Base-by-base conservation (phyloP, 1,140 invertebrate species). In the Leucophenga varia region DNA sequence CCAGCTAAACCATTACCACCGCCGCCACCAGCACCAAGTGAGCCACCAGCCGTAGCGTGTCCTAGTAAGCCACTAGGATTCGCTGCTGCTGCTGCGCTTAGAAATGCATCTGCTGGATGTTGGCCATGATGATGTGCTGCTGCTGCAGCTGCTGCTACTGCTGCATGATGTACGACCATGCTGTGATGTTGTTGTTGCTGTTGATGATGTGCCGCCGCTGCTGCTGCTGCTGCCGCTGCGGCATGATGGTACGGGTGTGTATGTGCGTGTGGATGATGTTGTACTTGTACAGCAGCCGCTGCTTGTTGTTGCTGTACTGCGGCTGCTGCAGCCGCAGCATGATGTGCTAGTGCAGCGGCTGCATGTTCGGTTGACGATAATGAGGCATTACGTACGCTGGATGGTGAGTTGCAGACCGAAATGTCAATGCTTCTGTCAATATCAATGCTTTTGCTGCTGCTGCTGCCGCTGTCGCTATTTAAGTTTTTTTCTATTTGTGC, bases 241-340 rank as follows among this genome's bases (percentile, higher is more conserved):
- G 60, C 61, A 49, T 68, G 67, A n/a, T 67, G 64, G 43, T 67
- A 64, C 64, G 48, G 68, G 7, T 4, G 64, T 57, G 20, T 55
- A 54, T 61, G 47, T 16, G 34, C 9, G 10, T 44, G 28, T 12
- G 51, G 43, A 2, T 20, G 22, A 21, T 47, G 21, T 21, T 43
- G 44, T 44, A 47, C 22, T 41, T 31, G 8, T 49, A 52, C 17
- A 28, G 42, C 13, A 31, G 45, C 12, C 34, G 47, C 7, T 49
- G 54, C 14, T 44, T 46, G 43, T 16, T 56, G 57, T 21, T 44
- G 47, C 20, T 54, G 51, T 13, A 36, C 51, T 3, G 30, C 52
- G 3, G 47, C 52, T 14, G 51, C 51, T 16, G 47, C 52, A 3
- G 52, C 52, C 7, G 52, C 52, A 4, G 52, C 52, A 49, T 54